Base-by-base conservation (phyloP, 2,797 vertebrate species). In the Periophthalmus magnuspinnatus region DNA sequence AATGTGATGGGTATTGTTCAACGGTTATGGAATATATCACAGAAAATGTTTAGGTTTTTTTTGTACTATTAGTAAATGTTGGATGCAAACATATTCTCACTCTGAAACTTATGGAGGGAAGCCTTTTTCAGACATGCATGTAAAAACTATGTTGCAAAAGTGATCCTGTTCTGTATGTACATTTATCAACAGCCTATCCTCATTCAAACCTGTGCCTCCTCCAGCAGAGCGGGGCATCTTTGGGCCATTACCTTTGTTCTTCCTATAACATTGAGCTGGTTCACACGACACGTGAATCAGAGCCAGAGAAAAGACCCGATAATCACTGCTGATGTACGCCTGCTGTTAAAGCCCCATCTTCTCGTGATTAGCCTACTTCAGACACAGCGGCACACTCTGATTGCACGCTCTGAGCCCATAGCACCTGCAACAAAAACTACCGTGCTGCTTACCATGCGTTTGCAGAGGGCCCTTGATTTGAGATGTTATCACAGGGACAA, bases 341-440 rank as follows among this genome's bases (percentile, higher is more conserved):
- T 82, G 85, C 87, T 85, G 85, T 78, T 81, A 69, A 68, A 77
- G 69, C 75, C 63, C 57, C 68, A 75, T 88, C 74, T 71, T 80
- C 74, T 47, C 67, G 80, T 89, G 86, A 88, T 88, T 86, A 86
- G 81, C 76, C 71, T 80, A 70, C 84, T 82, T 87, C 79, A 83
- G 83, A 82, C 72, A 9, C 22, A 77, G 71, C 76, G 45, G 75
- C 59, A 72, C 71, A 70, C 66, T 69, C 71, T 87, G 86, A 89
- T 89, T 90, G 80, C 71, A 77, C 59, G 65, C 83, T 75, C 74
- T 65, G 33, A 71, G 72, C 56, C 38, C 24, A 69, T 79, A 63
- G 74, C 83, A 88, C 77, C 83, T 87, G 89, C 74, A 63, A 67
- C 71, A 74, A 33, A 64, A 47, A 41, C 72, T 62, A 45, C 56